Conservation (phyloP, 1,140 invertebrate genomes). For the Zaprionus vittiger region DNA sequence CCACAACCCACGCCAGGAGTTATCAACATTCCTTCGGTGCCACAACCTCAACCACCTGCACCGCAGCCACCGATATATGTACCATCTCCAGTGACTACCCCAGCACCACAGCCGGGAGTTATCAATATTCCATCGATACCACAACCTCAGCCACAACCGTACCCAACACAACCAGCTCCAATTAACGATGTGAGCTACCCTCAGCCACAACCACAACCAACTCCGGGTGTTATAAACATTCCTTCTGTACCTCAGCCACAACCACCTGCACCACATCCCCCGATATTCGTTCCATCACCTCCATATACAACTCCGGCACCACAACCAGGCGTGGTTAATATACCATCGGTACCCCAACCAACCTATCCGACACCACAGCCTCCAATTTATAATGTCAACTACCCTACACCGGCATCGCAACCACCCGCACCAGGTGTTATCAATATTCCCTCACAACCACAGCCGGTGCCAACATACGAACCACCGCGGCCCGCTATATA, state of each 20-base stretch:
- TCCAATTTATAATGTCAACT: slow-evolving; percentile 28
- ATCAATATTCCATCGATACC: slow-evolving; percentile 50
- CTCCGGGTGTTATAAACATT: slow-evolving; percentile 57
- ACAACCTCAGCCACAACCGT: slow-evolving; percentile 18
- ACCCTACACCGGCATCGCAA: slow-evolving; percentile 22
- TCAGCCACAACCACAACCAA: slow-evolving; percentile 10
- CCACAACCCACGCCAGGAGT: slow-evolving; percentile 22
- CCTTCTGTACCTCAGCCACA: slow-evolving; percentile 30
- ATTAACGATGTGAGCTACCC: slow-evolving; percentile 87
- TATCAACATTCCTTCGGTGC: slow-evolving; percentile 38
- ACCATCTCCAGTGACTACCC: slow-evolving; percentile 19
- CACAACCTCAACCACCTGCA: slow-evolving; percentile 13
- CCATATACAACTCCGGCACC: slow-evolving; percentile 15
- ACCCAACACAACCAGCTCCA: slow-evolving; percentile 83
- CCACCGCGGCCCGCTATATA: slow-evolving; percentile 41
- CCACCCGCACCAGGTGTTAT: slow-evolving; percentile 26
- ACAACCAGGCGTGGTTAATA: slow-evolving; percentile 43
- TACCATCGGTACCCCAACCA: slow-evolving; percentile 25
- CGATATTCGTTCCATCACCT: slow-evolving; percentile 23
- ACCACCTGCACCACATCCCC: slow-evolving; percentile 19
- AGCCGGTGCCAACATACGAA: background rate
- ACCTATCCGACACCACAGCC: slow-evolving; percentile 14
- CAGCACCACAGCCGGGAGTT: slow-evolving; percentile 31
- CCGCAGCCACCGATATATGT: slow-evolving; percentile 41
- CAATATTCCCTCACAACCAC: slow-evolving; percentile 33